Evolutionary conservation across 2,797 vertebrate species (phyloP).

Genomic region (Limosa lapponica): DNA sequence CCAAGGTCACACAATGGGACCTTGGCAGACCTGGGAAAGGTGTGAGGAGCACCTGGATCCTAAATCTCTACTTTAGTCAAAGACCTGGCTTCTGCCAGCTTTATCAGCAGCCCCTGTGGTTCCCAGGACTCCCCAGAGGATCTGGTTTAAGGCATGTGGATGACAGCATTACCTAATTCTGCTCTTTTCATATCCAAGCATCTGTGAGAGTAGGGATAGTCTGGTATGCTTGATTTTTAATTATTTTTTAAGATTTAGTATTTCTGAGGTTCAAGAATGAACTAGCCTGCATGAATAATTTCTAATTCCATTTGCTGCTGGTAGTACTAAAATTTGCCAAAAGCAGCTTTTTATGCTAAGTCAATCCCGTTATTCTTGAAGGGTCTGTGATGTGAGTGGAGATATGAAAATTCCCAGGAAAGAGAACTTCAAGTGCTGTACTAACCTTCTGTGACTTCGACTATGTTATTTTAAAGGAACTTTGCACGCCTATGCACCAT

Average conservation of each 20-base stretch:
- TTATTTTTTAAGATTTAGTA: not conserved
- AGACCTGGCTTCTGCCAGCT: not conserved
- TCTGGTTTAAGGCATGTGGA: not conserved
- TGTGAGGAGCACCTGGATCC: not conserved
- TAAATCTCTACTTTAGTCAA: not conserved
- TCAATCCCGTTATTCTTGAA: not conserved
- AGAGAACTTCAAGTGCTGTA: not conserved
- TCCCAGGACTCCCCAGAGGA: not conserved
- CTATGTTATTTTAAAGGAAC: not conserved
- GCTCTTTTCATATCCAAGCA: not conserved
- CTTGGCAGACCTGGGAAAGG: not conserved
- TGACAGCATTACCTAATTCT: not conserved
- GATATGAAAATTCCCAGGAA: slow-evolving; percentile 7
- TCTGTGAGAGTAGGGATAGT: not conserved
- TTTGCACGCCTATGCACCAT: not conserved
- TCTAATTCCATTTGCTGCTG: not conserved
- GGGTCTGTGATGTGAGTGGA: not conserved
- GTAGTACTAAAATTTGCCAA: not conserved
- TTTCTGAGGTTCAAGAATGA: not conserved
- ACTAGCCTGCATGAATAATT: not conserved
- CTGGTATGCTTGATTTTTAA: not conserved
- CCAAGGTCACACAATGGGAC: fast-evolving
- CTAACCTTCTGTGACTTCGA: not conserved
- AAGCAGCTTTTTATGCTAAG: not conserved
- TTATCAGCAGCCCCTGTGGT: not conserved